These are phyloP conservation scores for Halocaridina rubra DNA, from an alignment of 2,888 invertebrate genomes.

Conservation along the genomic window DNA sequence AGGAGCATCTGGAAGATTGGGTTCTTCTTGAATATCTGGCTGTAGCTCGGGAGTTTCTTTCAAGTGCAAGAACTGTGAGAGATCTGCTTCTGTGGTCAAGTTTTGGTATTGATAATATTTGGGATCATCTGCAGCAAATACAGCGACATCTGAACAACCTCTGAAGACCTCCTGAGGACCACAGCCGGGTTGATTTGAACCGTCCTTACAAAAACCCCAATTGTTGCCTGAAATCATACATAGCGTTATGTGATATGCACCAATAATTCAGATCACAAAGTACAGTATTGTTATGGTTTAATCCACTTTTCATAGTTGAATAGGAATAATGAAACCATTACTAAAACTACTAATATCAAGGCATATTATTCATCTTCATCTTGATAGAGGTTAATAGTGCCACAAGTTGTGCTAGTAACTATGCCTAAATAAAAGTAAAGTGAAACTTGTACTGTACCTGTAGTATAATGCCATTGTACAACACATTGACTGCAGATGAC, in stretches of 20 bases:
- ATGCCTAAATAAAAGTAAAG: no score
- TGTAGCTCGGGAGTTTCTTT: neutral
- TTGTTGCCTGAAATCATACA: slow-evolving; percentile 84
- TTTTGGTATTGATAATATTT: slow-evolving; percentile 41
- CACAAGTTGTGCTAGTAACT: no score
- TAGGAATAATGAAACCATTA: no score
- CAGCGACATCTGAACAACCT: slow-evolving; percentile 67
- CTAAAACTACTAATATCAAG: no score
- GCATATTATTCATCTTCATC: no score
- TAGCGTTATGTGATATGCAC: no score
- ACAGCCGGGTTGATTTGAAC: slow-evolving; percentile 81
- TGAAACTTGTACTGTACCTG: no score
- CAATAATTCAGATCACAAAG: no score
- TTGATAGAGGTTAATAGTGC: no score
- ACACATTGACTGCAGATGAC: slow-evolving; percentile 84
- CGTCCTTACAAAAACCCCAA: slow-evolving; percentile 75
- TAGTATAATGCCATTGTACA: slow-evolving; percentile 84
- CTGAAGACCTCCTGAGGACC: slow-evolving; percentile 84
- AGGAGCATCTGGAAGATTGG: neutral
- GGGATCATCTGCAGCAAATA: slow-evolving; percentile 63
- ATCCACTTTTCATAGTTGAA: no score
- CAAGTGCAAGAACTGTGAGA: slow-evolving; percentile 14
- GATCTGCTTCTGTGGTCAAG: slow-evolving; percentile 32
- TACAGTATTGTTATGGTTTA: no score
- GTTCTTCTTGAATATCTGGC: neutral